Percentiles rank a stretch among this genome's conserved stretches.
phyloP scores from a whole-genome alignment of 1,140 invertebrate species.

The Brachionus plicatilis region DNA sequence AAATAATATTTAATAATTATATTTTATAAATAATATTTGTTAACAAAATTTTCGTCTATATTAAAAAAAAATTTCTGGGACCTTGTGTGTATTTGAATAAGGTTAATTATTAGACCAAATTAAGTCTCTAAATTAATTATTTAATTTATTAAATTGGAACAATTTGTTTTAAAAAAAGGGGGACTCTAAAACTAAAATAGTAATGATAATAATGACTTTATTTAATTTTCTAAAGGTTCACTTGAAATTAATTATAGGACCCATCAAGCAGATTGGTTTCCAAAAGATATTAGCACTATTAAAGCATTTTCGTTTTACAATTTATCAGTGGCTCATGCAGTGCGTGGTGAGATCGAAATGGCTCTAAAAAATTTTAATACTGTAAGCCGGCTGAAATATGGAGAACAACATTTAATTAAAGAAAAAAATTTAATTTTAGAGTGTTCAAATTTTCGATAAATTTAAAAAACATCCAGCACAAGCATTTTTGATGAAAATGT shows the following conservation, averaged over 20 bases:
- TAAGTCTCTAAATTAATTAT: no score
- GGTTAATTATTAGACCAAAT: no score
- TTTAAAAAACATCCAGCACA: slow-evolving; percentile 49
- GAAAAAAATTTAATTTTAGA: slow-evolving; percentile 51
- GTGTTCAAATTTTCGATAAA: slow-evolving; percentile 57
- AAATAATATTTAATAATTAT: no score
- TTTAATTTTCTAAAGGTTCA: neutral
- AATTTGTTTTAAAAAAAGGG: no score
- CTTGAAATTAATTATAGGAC: slow-evolving; percentile 46
- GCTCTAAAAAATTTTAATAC: slow-evolving; percentile 66
- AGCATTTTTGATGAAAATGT: slow-evolving; percentile 53
- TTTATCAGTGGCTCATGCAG: slow-evolving; percentile 69
- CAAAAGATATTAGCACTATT: slow-evolving; percentile 63
- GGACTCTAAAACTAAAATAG: no score
- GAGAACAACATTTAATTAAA: neutral
- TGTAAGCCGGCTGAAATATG: slow-evolving; percentile 55
- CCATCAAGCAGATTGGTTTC: slow-evolving; percentile 62
- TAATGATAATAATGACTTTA: no score
- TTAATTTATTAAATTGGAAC: neutral
- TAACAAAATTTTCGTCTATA: no score
- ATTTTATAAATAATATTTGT: no score
- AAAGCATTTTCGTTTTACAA: slow-evolving; percentile 71
- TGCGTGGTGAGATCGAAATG: slow-evolving; percentile 70
- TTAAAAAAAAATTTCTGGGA: no score
- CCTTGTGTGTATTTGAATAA: no score